Conservation (phyloP, 2,888 invertebrate genomes). For the Furcula furcula region DNA sequence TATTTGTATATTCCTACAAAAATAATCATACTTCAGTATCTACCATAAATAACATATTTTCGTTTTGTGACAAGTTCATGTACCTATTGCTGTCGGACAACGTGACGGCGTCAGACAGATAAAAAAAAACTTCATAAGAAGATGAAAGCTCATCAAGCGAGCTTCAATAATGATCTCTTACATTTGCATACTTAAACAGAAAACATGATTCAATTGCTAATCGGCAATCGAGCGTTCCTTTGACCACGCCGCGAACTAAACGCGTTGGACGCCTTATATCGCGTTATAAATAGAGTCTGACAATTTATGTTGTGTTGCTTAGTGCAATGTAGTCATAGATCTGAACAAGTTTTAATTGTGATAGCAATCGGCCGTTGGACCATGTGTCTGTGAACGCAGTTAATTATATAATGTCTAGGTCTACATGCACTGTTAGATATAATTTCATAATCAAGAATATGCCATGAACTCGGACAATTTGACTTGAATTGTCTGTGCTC, state of each 20-base stretch:
- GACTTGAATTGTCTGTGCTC: no score
- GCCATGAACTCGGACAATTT: no score
- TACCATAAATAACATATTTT: no score
- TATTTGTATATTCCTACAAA: no score
- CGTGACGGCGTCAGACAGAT: background rate
- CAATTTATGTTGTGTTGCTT: conserved; percentile 16
- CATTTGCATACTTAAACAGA: conserved; percentile 21
- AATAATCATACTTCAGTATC: no score
- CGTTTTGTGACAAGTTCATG: no score
- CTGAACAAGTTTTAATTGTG: conserved; percentile 1
- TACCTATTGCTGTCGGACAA: background rate
- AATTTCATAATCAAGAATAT: no score
- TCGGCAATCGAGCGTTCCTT: conserved; percentile 25
- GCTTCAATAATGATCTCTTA: conserved; percentile 19
- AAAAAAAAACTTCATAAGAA: conserved; percentile 1
- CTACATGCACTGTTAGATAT: no score
- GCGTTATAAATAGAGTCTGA: conserved; percentile 15
- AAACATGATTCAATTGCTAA: conserved; percentile 9
- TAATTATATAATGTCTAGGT: no score
- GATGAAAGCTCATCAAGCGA: conserved; percentile 19
- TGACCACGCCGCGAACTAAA: conserved; percentile 39
- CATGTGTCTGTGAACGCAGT: no score
- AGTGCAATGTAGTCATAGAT: conserved; percentile 4
- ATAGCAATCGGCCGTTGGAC: background rate
- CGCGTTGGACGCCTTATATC: conserved; percentile 11